Evolutionary conservation across 2,797 vertebrate genomes (phyloP), one percentile per base, ranked within the genome.

Genomic region (Bucorvus abyssinicus): DNA sequence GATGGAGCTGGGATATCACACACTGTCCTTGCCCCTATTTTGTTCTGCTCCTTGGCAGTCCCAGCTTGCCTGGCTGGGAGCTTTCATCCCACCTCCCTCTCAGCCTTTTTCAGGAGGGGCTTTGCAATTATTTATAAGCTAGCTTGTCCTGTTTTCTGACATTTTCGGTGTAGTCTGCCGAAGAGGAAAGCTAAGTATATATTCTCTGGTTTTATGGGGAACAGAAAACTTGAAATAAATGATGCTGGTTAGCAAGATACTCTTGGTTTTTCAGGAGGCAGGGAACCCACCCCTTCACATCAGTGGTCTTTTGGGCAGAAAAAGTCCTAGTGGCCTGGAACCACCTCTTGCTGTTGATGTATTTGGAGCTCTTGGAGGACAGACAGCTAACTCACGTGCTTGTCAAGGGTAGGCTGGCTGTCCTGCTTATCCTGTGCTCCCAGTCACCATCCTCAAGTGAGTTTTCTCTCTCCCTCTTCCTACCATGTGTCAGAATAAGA

Each of bases 71-170:
- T 89, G 79, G 76, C 96, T 92, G 55, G 18, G 71, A 92, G 94
- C 90, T 96, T 96, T 95, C 87, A 94, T 94, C 79, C 92, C 76
- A 81, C 69, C 76, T 92, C 76, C 69, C 79, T 87, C 95, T 91
- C 89, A 81, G 9, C 65, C 79, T 90, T 91, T 94, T 97, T 83
- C 82, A 93, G 91, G 79, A 96, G 89, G 65, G 61, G 55, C 73
- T 89, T 84, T 93, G 92, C 87, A 96, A 92, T 97, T 96, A 94
- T 95, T 94, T 92, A 92, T 94, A 90, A 95, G 89, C 29, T 83
- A 67, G 45, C 64, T 94, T 93, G 84, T 92, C 94, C 91, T 79
- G 57, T 92, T 89, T 89, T 84, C 81, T 86, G 92, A 84, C 87
- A 88, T 91, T 91, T 94, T 90, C 78, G 67, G 34, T 45, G 30